These are phyloP conservation scores for Palythoa grandis DNA, from an alignment of 92 coral and sea anemone genomes.

Conservation along the genomic window DNA sequence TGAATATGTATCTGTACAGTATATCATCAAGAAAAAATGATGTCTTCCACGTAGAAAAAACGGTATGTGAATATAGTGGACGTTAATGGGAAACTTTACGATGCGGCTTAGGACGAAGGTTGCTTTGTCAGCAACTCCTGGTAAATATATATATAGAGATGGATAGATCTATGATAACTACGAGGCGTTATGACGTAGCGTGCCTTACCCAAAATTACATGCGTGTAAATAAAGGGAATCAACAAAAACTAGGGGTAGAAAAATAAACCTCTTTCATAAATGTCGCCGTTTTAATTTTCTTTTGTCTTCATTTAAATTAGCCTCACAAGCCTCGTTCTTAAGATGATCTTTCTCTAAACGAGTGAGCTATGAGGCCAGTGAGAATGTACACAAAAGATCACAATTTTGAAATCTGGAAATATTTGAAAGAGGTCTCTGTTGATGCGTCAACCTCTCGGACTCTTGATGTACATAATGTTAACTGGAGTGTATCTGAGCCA, in stretches of 20 bases:
- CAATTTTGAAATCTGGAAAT: too few relatives aligned
- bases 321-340: too few relatives aligned
- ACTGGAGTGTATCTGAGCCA: conserved; percentile 1
- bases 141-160: neutral
- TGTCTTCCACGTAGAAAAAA: neutral
- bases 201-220: neutral
- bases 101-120: neutral
- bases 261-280: too few relatives aligned
- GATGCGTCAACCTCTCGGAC: neutral
- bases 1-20: too few relatives aligned
- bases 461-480: conserved; percentile 32
- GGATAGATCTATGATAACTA: neutral
- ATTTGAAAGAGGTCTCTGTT: neutral
- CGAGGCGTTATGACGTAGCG: neutral
- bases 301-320: too few relatives aligned
- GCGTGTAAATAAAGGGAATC: neutral
- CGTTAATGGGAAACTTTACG: neutral
- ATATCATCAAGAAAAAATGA: too few relatives aligned
- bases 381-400: too few relatives aligned
- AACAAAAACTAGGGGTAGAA: neutral
- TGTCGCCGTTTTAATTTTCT: too few relatives aligned
- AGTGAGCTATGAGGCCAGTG: too few relatives aligned
- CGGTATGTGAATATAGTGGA: neutral
- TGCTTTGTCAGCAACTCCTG: neutral
- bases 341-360: too few relatives aligned